Percentiles rank a stretch among this genome's conserved stretches.
These are phyloP conservation scores for Epinotia nisella DNA, from an alignment of 2,888 invertebrate genomes.

Conservation along the genomic window DNA sequence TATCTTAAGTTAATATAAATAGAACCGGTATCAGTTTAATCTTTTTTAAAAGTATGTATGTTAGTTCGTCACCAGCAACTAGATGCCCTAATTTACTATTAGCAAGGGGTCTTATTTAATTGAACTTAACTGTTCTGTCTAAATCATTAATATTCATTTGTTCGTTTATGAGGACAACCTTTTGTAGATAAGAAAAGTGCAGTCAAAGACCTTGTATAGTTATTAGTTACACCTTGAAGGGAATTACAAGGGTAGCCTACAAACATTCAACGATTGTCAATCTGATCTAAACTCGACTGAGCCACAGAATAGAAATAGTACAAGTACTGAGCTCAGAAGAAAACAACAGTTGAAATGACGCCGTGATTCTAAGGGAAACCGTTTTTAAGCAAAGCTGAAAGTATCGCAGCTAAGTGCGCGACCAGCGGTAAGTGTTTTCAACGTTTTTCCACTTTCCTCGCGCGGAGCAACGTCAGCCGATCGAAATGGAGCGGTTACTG, in stretches of 20 bases:
- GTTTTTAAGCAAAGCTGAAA: constrained; percentile 31
- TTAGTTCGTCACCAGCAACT: not conserved
- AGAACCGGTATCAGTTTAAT: not conserved
- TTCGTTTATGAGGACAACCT: constrained; percentile 13
- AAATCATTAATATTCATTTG: constrained; percentile 21
- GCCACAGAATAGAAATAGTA: too few species aligned
- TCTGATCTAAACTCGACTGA: constrained; percentile 7
- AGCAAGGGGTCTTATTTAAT: not conserved
- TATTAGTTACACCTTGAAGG: constrained; percentile 6
- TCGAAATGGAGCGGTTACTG: constrained; percentile 77
- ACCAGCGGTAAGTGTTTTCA: constrained; percentile 45
- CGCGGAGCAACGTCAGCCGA: constrained; percentile 51
- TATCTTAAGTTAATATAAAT: too few species aligned
- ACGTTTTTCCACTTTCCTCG: constrained; percentile 61
- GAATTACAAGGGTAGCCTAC: constrained; percentile 17
- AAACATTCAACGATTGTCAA: constrained; percentile 10
- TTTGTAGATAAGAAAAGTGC: constrained; percentile 15
- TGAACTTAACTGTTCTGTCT: constrained; percentile 11
- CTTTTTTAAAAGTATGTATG: not conserved
- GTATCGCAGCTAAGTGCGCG: constrained; percentile 30
- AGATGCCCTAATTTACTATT: constrained; percentile 4
- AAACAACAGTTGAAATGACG: constrained; percentile 8
- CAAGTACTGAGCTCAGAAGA: not conserved
- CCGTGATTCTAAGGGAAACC: constrained; percentile 14
- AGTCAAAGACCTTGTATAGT: constrained; percentile 1